Percentiles rank a stretch among this genome's conserved stretches.
phyloP scores from a whole-genome alignment of 2,113 vertebrate species.

The Steatornis caripensis region DNA sequence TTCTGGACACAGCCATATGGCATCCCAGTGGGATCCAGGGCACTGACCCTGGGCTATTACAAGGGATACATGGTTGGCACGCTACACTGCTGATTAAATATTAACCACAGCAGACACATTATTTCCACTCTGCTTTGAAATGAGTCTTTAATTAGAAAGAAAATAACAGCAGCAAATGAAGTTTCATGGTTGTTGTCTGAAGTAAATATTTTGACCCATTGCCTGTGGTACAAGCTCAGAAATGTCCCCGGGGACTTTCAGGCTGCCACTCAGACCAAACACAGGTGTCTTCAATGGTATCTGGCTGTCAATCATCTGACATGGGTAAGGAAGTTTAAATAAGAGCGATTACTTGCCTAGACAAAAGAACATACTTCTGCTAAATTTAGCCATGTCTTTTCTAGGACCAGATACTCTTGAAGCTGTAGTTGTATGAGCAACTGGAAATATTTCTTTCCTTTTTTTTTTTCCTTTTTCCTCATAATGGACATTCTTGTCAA shows the following conservation, averaged over 20 bases:
- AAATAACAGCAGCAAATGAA: conserved; percentile 46
- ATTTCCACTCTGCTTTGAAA: conserved; percentile 55
- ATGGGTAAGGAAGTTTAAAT: background rate
- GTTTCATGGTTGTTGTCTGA: conserved; percentile 47
- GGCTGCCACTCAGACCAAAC: conserved; percentile 11
- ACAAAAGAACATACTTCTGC: background rate
- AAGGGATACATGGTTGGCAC: conserved; percentile 12
- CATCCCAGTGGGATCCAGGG: conserved; percentile 6
- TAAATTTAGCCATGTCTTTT: background rate
- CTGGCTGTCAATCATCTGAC: background rate
- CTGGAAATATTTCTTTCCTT: background rate
- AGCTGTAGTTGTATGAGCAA: background rate
- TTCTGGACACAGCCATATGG: conserved; percentile 25
- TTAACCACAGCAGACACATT: conserved; percentile 51
- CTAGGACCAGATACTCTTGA: background rate
- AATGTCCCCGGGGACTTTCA: conserved; percentile 5
- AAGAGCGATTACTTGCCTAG: background rate
- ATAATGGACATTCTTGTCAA: background rate
- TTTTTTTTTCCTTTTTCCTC: background rate
- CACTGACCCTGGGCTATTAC: conserved; percentile 20
- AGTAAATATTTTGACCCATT: conserved; percentile 59
- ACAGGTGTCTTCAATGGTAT: background rate
- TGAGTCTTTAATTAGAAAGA: conserved; percentile 56
- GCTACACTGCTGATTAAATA: conserved; percentile 45
- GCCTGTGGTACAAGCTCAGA: conserved; percentile 40